Base-by-base conservation (phyloP, 2,888 invertebrate genomes). In the Trachelus tabidus region DNA sequence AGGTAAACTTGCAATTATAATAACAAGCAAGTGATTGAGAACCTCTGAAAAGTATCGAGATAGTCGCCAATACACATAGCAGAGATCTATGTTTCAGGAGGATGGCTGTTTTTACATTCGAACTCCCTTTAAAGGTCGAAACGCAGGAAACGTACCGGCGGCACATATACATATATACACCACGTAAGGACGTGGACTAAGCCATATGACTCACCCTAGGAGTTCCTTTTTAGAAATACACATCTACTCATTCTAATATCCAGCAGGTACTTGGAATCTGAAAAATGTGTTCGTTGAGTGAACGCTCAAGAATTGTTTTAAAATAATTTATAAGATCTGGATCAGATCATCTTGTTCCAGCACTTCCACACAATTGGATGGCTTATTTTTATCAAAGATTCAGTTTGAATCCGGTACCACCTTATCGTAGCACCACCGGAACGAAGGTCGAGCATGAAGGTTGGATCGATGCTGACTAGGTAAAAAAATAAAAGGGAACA, bases 61-160 rank as follows among this genome's bases (percentile, higher is more conserved):
- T 23, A 56, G 6, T 56, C 23, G 56, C 23, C 23, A 56, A 56
- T 56, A 23, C 56, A 15, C 23, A 2, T 23, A 56, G 9, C 23
- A 23, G 23, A 9, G 23, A 23, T 56, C 23, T 23, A 56, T 56
- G 56, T 56, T 56, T 56, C 56, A 56, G 23, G 23, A 56, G 56
- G 23, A 56, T 56, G 56, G 2, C 23, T 56, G 30, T 71, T 71
- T 71, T 34, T 71, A 6, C 31, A 34, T 71, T 33, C 31, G 31
- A 71, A 33, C 31, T 23, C 71, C 71, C 77, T 77, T 80, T 78
- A 81, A 82, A 87, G 84, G 86, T 87, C 87, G 87, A 87, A 87
- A 85, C 79, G 84, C 80, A 84, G 83, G 83, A 85, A 87, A 87
- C 84, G 80, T 84, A 79, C 78, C 81, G 81, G 80, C 23, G 23